Base-by-base conservation (phyloP, 92 coral and sea anemone species). In the Galaxea fascicularis region DNA sequence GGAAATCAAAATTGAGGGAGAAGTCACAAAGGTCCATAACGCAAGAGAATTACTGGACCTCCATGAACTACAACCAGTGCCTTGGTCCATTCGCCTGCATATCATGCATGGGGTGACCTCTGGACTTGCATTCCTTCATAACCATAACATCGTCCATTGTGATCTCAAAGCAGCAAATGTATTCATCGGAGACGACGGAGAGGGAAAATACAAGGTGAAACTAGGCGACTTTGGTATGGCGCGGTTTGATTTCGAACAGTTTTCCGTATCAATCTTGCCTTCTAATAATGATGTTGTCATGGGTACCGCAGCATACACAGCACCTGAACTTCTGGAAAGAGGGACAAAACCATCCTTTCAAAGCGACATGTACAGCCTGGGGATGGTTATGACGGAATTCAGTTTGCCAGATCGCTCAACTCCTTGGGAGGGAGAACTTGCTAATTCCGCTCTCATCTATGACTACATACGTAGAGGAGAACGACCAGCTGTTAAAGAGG, bases 391-490 rank as follows among this genome's bases (percentile, higher is more conserved):
- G n/a, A n/a, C n/a, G n/a, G n/a, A n/a, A n/a, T n/a, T n/a, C n/a
- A n/a, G 66, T 21, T 56, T 87, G 73, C 90, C 90, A 3, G 20
- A 72, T 10, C 91, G 72, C 44, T 73, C 77, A 27, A 87, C 91
- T 64, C 91, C 87, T 0, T 81, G 87, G 91, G 87, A 87, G 47
- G 87, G 87, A 80, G 87, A 87, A 59, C 69, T 65, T 17, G 87
- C 76, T 4, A 87, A 87, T 87, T 70, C 91, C 9, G 8, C 87
- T 0, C 0, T 87, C 11, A 87, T 82, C 0, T 87, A 58, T 26
- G 87, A 87, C 18, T 82, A 25, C 27, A 27, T 87, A 18, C 83
- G 91, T 0, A 62, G 83, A 21, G 87, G 91, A 66, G 84, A 77
- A 35, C 28, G 87, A 52, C 90, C 82, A 47, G 10, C 87, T 35